phyloP scores from a whole-genome alignment of 2,113 vertebrate species.

The Leptobrachium ailaonicum region DNA sequence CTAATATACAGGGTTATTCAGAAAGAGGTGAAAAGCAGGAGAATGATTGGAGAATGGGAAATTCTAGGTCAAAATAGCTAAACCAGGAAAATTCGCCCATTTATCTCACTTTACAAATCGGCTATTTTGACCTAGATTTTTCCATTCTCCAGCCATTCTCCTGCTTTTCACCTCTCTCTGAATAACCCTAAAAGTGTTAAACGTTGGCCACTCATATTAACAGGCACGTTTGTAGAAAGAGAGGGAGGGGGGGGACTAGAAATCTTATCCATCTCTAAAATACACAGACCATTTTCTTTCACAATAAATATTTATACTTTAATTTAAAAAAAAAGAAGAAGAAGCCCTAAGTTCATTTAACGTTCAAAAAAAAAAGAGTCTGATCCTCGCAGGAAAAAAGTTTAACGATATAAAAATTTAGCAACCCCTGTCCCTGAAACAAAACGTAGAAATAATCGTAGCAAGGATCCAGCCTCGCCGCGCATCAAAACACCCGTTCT shows the following conservation, averaged over 20 bases:
- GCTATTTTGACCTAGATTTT: too few species aligned
- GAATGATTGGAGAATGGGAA: too few species aligned
- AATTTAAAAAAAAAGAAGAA: conserved; percentile 49
- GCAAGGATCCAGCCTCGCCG: conserved; percentile 52
- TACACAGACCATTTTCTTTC: conserved; percentile 3
- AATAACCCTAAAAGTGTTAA: too few species aligned
- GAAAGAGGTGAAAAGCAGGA: too few species aligned
- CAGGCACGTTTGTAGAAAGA: conserved; percentile 24
- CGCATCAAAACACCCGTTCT: conserved; percentile 22
- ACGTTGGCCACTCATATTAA: too few species aligned
- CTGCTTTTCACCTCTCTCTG: too few species aligned
- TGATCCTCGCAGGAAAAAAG: conserved; percentile 53
- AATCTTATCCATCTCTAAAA: conserved; percentile 12
- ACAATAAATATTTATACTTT: conserved; percentile 39
- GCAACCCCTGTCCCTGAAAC: background rate
- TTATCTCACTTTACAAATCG: too few species aligned
- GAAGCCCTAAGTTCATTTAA: conserved; percentile 53
- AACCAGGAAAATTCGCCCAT: too few species aligned
- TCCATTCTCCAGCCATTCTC: too few species aligned
- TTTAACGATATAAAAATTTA: background rate
- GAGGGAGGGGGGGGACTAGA: background rate
- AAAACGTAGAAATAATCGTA: conserved; percentile 43
- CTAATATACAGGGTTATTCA: too few species aligned
- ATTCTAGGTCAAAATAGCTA: too few species aligned
- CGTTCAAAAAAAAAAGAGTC: conserved; percentile 24